phyloP scores from a whole-genome alignment of 2,113 vertebrate species.

The Bos indicus region DNA sequence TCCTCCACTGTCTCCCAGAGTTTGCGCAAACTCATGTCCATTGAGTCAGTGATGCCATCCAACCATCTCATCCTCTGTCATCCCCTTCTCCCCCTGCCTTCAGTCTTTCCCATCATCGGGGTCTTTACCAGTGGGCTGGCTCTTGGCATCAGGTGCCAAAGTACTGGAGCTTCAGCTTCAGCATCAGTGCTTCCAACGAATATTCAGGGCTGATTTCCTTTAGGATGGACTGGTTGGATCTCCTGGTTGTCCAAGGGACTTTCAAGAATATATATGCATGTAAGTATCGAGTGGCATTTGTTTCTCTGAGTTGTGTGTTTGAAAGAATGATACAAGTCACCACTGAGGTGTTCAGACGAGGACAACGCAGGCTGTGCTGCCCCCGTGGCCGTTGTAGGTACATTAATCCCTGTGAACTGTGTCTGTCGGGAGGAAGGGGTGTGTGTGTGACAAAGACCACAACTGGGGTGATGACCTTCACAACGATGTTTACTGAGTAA shows the following conservation, averaged over 20 bases:
- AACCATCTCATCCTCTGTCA: neutral
- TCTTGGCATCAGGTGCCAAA: neutral
- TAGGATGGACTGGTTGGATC: neutral
- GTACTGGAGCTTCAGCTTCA: neutral
- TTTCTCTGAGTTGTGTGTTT: neutral
- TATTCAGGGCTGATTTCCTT: neutral
- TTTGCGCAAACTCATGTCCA: neutral
- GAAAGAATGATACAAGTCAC: neutral
- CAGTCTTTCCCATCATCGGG: neutral
- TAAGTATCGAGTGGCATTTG: fast-evolving
- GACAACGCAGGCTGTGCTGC: fast-evolving
- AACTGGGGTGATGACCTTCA: fast-evolving
- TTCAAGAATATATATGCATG: neutral
- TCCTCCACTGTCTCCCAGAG: neutral
- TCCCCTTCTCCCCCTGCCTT: neutral
- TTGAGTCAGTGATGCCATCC: fast-evolving
- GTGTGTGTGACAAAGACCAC: neutral
- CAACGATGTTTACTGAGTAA: fast-evolving
- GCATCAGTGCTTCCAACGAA: neutral
- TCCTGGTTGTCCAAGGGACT: neutral
- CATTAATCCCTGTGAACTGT: fast-evolving
- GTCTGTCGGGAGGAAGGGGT: no score
- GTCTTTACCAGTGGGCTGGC: neutral
- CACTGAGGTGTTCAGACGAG: no score
- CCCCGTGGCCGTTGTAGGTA: fast-evolving